Evolutionary conservation across 2,888 invertebrate species (phyloP).

Genomic region (Andrena fulva): DNA sequence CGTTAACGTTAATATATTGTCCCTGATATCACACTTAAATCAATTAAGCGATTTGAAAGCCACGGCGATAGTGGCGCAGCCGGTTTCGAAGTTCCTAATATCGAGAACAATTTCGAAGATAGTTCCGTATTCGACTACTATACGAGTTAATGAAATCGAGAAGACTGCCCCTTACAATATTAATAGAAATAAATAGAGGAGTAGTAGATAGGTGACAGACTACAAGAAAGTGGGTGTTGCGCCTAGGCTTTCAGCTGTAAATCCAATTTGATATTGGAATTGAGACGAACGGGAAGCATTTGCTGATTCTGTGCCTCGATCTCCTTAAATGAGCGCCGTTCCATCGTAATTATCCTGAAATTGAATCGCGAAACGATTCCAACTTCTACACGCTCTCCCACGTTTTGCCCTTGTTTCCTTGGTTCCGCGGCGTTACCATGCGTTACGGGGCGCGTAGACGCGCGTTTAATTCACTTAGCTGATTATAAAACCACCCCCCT

Average conservation of each 20-base stretch:
- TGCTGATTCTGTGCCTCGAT: neutral
- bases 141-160: too few relatives aligned
- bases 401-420: neutral
- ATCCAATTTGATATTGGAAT: neutral
- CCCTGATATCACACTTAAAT: neutral
- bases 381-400: neutral
- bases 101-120: neutral
- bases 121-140: too few relatives aligned
- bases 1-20: slow-evolving; percentile 5
- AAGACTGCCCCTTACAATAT: too few relatives aligned
- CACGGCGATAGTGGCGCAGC: neutral
- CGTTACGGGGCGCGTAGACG: neutral
- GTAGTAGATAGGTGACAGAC: too few relatives aligned
- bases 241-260: neutral
- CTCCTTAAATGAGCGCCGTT: slow-evolving; percentile 12
- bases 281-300: neutral
- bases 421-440: neutral
- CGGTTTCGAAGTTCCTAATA: neutral
- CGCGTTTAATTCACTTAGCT: slow-evolving; percentile 2
- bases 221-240: too few relatives aligned
- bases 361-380: slow-evolving; percentile 14
- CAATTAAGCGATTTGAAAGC: neutral
- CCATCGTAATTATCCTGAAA: slow-evolving; percentile 22
- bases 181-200: too few relatives aligned
- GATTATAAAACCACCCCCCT: slow-evolving; percentile 38